A percentile compares a stretch with the other conserved stretches of the same genome.
Evolutionary conservation across 2,113 vertebrate species (phyloP).

Genomic region (Alligator sinensis): DNA sequence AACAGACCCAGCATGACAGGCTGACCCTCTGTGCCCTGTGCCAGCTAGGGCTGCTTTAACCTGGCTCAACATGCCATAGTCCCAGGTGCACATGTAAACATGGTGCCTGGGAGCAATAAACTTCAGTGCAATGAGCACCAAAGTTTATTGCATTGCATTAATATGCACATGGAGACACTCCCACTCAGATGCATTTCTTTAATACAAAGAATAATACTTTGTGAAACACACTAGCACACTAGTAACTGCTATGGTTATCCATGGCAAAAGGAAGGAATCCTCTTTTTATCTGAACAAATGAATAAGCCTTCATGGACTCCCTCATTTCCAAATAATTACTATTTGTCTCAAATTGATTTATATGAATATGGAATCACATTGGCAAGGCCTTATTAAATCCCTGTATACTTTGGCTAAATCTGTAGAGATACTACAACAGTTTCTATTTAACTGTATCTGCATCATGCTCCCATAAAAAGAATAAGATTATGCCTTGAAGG

Average conservation of each 20-base stretch:
- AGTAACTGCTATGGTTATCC: not conserved
- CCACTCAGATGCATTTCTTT: not conserved
- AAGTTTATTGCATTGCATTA: too few species aligned
- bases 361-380: not conserved
- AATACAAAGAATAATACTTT: not conserved
- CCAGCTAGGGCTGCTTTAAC: too few species aligned
- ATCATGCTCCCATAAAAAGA: slow-evolving; percentile 34
- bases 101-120: too few species aligned
- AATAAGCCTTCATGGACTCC: not conserved
- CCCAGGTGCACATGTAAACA: too few species aligned
- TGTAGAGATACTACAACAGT: slow-evolving; percentile 7
- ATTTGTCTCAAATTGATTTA: slow-evolving; percentile 35
- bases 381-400: slow-evolving; percentile 35
- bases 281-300: not conserved
- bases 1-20: too few species aligned
- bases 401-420: not conserved
- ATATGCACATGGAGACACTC: too few species aligned
- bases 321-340: slow-evolving; percentile 34
- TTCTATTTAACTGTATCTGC: slow-evolving; percentile 34
- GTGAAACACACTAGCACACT: not conserved
- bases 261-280: not conserved
- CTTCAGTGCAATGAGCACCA: too few species aligned
- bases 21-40: too few species aligned
- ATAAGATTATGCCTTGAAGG: slow-evolving; percentile 47
- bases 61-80: too few species aligned